Conservation (phyloP, 1,140 invertebrate species). For the Nomia melanderi region DNA sequence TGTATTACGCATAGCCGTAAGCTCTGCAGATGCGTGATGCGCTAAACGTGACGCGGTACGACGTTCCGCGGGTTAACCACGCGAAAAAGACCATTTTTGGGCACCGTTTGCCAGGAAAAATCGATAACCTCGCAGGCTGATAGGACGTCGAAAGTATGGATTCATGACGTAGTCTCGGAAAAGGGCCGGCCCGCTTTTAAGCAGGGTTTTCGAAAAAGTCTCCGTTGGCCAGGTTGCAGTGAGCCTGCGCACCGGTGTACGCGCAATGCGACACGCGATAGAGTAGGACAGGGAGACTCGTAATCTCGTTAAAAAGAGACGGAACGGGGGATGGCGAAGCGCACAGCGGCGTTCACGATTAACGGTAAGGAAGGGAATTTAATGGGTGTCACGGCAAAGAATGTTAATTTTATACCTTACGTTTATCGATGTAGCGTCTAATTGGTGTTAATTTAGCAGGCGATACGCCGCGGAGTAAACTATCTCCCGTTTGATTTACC, state of each 20-base stretch:
- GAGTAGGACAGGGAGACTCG: constrained; percentile 58
- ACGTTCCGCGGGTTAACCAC: constrained; percentile 11
- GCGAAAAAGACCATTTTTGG: constrained; percentile 23
- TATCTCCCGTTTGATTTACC: background rate
- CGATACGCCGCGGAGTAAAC: background rate
- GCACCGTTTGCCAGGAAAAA: constrained; percentile 34
- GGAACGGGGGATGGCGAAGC: constrained; percentile 35
- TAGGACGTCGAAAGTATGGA: constrained; percentile 37
- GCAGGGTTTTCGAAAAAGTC: constrained; percentile 49
- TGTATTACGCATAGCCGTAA: constrained; percentile 61
- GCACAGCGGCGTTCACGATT: constrained; percentile 33
- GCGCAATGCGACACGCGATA: constrained; percentile 75
- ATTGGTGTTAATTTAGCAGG: constrained; percentile 31
- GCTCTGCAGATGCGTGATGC: constrained; percentile 62
- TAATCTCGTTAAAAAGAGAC: constrained; percentile 61
- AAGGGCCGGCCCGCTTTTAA: constrained; percentile 28
- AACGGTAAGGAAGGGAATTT: constrained; percentile 65
- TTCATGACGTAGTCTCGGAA: constrained; percentile 37
- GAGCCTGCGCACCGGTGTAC: constrained; percentile 71
- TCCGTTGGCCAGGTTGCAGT: constrained; percentile 41
- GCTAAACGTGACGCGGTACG: constrained; percentile 55
- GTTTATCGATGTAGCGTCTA: constrained; percentile 26
- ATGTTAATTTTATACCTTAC: constrained; percentile 61
- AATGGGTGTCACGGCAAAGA: constrained; percentile 61
- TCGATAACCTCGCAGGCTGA: constrained; percentile 18